Conservation (phyloP, 2,797 vertebrate species). For the Manis crassicaudata region DNA sequence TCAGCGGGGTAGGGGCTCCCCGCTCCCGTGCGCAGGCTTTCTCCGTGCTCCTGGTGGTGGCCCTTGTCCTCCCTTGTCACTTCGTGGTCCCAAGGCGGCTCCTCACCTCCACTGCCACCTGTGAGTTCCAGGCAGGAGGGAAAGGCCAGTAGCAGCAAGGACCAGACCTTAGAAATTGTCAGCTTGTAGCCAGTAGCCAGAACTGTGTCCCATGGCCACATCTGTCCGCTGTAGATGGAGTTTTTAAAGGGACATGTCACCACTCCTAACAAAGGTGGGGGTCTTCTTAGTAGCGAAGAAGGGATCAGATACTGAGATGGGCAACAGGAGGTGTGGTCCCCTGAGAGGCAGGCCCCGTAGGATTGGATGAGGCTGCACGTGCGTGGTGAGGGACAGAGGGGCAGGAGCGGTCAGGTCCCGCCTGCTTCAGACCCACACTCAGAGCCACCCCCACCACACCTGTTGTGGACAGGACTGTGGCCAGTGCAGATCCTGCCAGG, state of each 20-base stretch:
- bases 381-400: background rate
- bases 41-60: fast-evolving
- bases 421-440: too few relatives aligned
- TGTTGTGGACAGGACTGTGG: too few relatives aligned
- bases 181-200: background rate
- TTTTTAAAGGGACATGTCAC: background rate
- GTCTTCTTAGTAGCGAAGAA: background rate
- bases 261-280: background rate
- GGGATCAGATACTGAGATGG: background rate
- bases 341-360: background rate
- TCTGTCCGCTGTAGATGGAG: background rate
- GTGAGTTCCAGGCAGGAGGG: background rate
- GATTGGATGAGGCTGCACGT: too few relatives aligned
- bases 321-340: background rate
- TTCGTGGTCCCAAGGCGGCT: background rate
- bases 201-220: background rate
- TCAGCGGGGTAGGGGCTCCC: fast-evolving
- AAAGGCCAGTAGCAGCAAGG: background rate
- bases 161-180: background rate
- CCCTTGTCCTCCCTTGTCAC: background rate
- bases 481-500: background rate
- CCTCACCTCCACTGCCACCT: background rate
- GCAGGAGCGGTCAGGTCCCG: too few relatives aligned
- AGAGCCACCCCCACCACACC: too few relatives aligned
- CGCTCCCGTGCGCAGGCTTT: background rate